Base-by-base conservation (phyloP, 92 coral and sea anemone genomes). In the Phenganax stokvisi region DNA sequence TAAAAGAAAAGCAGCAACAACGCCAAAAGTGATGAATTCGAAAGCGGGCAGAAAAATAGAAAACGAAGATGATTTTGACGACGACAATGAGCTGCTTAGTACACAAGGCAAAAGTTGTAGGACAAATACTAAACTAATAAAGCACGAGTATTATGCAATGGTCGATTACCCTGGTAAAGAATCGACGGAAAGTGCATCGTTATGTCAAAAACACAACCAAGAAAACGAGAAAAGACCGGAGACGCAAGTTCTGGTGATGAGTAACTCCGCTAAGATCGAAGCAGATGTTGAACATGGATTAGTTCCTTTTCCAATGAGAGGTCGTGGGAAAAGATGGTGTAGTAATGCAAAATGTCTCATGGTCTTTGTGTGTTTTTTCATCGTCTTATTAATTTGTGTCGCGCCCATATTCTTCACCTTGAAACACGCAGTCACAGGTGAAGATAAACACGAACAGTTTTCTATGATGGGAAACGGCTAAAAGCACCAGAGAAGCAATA, bases 261-360 rank as follows among this genome's bases (percentile, higher is more conserved):
- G 73, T 37, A 37, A 27, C 3, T 68, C 29, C 73, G 73, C 73
- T 11, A 68, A 68, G 47, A 28, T 68, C 54, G 73, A 68, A 13
- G 53, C 73, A 11, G 73, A 68, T 20, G 73, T 68, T 9, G 73
- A 68, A 6, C 73, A 68, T 16, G 73, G 73, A 1, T 37, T 68
- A 30, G 15, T 68, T 12, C 73, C 73, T 6, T 68, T 68, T n/a
- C 11, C 17, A 30, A 28, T 68, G 73, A 2, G 53, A 30, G 73
- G 73, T 10, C 31, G 64, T 13, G 80, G 53, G 10, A 13, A 17
- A 31, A 16, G 80, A 75, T 75, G 80, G 80, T 51, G 20, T 11
- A 75, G 80, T 9, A 75, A 75, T 10, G 11, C 56, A 17, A 63
- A 75, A 53, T 75, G 80, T 75, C 25, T 59, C 44, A 55, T 75